Evolutionary conservation across 2,797 vertebrate species (phyloP), one percentile per base, ranked within the genome.

Genomic region (Catharus ustulatus): DNA sequence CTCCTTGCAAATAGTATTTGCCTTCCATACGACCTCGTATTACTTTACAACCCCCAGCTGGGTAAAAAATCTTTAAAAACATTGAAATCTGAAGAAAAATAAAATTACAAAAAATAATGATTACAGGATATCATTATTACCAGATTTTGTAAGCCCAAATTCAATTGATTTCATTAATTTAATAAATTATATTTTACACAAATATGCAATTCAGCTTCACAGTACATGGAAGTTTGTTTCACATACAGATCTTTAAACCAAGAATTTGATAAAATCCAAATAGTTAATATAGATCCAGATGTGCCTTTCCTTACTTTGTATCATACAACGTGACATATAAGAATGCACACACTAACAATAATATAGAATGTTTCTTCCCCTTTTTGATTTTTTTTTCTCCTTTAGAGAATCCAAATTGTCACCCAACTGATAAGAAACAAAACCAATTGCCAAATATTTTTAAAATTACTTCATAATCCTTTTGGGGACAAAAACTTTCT

Each of bases 351-450:
- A 20, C 4, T 62, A 72, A 54, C 1, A 45, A 10, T 1, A 18
- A 7, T 21, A 7, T 42, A 32, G 7, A 67, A 38, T 3, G 0
- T 3, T 46, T 46, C 40, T 42, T 64, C 14, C 5, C 5, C 2
- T 48, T 52, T 76, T 61, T 1, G 11, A 10, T 17, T 4, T 17
- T 75, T 36, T 40, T 58, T 54, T 8, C 15, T 46, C 7, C 13
- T 48, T 84, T 45, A 58, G 11, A 15, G 68, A 92, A 14, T 52
- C 11, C 3, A 20, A 46, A 5, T 69, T 48, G 13, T 30, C 15
- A 69, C 5, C 6, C 10, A 11, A 20, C 1, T n/a, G 24, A 14
- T 27, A 42, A 78, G 11, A 82, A 84, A 29, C 1, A 34, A 81
- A 79, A 57, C 1, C 7, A 42, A 16, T 27, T 34, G 11, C 2